Conservation (phyloP, 1,140 invertebrate genomes). For the Sinonovacula constricta region DNA sequence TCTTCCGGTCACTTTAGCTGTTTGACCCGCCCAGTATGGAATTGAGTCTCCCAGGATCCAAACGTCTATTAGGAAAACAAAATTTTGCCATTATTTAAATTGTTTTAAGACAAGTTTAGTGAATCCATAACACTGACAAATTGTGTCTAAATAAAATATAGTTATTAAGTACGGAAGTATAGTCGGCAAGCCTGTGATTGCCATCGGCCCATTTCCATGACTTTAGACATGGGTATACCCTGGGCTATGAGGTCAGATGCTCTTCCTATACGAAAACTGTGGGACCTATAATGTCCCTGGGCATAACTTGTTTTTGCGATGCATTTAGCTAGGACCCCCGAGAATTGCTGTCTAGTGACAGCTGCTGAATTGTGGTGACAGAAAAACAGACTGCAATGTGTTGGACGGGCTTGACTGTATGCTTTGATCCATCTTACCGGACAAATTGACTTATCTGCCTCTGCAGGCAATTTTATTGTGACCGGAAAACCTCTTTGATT, state of each 20-base stretch:
- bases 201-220: background rate
- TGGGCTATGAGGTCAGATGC: constrained; percentile 2
- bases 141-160: background rate
- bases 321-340: background rate
- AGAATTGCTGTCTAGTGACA: background rate
- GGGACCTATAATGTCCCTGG: background rate
- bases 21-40: background rate
- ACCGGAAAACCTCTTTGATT: constrained; percentile 9
- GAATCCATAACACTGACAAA: background rate
- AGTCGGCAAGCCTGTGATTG: constrained; percentile 2
- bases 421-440: background rate
- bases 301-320: background rate
- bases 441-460: background rate
- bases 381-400: constrained; percentile 7
- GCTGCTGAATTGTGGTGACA: constrained; percentile 7
- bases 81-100: too few relatives aligned
- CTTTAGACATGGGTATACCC: background rate
- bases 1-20: background rate
- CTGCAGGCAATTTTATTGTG: constrained; percentile 5
- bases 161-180: background rate
- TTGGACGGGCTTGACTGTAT: too few relatives aligned
- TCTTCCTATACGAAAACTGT: constrained; percentile 9
- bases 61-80: background rate
- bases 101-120: too few relatives aligned
- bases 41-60: background rate